These are phyloP conservation scores for Altica lythri DNA, from an alignment of 2,888 invertebrate genomes.

Conservation along the genomic window DNA sequence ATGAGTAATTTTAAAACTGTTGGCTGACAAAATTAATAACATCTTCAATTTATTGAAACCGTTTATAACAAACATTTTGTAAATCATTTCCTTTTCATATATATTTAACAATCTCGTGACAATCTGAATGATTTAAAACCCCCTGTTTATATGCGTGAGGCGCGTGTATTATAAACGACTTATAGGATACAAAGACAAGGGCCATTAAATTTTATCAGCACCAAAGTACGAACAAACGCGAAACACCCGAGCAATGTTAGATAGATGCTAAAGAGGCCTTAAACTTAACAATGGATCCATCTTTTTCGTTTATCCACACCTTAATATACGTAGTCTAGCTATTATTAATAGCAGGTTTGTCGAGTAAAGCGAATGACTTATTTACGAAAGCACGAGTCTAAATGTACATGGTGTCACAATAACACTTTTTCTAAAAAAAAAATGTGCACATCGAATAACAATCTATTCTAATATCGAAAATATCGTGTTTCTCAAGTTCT, in stretches of 20 bases:
- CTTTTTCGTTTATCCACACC: conserved; percentile 10
- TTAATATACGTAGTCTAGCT: conserved; percentile 4
- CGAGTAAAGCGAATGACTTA: conserved; percentile 1
- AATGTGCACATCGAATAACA: too few relatives aligned
- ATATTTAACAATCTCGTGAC: background rate
- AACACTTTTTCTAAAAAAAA: too few relatives aligned
- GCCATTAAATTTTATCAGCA: conserved; percentile 2
- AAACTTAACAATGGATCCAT: conserved; percentile 7
- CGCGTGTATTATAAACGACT: too few relatives aligned
- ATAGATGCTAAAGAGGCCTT: conserved; percentile 6
- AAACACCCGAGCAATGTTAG: conserved; percentile 1
- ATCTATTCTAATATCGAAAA: too few relatives aligned
- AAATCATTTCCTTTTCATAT: background rate
- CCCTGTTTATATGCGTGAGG: background rate
- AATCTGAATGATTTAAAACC: background rate
- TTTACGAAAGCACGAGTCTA: background rate
- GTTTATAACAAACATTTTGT: background rate
- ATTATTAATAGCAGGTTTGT: conserved; percentile 2
- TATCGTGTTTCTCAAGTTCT: too few relatives aligned
- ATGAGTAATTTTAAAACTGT: too few relatives aligned
- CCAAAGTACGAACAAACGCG: background rate
- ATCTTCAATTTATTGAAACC: too few relatives aligned
- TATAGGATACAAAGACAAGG: background rate
- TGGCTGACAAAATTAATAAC: too few relatives aligned
- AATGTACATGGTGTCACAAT: background rate